Evolutionary conservation across 2,797 vertebrate species (phyloP).

Genomic region (Myripristis murdjan): DNA sequence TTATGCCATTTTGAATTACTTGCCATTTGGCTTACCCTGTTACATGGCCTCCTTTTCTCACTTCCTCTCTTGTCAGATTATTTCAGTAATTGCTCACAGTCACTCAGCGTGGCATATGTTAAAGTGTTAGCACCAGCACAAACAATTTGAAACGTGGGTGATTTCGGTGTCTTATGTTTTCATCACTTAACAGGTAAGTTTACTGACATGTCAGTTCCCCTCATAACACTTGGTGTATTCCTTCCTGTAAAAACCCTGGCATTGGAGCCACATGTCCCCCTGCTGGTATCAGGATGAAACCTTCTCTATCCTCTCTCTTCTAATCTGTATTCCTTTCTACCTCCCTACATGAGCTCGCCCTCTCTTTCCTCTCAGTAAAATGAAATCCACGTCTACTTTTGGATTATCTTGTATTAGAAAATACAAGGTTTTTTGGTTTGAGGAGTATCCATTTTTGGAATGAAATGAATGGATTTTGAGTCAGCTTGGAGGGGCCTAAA

Average conservation of each 20-base stretch:
- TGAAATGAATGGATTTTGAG: slow-evolving; percentile 18
- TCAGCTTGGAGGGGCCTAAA: background rate
- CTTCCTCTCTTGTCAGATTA: background rate
- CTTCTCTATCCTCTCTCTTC: background rate
- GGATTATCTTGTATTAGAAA: too few relatives aligned
- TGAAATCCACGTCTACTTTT: too few relatives aligned
- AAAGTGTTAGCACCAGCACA: background rate
- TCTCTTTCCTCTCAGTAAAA: too few relatives aligned
- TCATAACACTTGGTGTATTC: too few relatives aligned
- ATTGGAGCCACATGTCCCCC: background rate
- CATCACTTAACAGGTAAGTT: too few relatives aligned
- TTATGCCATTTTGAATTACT: background rate
- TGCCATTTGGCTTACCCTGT: background rate
- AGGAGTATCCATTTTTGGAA: too few relatives aligned
- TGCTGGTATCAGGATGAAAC: background rate
- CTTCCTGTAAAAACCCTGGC: too few relatives aligned
- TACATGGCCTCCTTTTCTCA: background rate
- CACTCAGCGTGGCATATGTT: background rate
- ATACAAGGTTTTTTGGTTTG: too few relatives aligned
- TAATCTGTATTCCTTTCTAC: background rate
- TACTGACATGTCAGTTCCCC: too few relatives aligned
- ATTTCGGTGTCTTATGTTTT: too few relatives aligned
- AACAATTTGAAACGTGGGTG: background rate
- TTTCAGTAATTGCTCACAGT: background rate
- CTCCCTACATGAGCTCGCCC: background rate